These are phyloP conservation scores for Cassiopea andromeda DNA, from an alignment of 30 jellyfish, hydroid and myxozoan species.

Conservation along the genomic window DNA sequence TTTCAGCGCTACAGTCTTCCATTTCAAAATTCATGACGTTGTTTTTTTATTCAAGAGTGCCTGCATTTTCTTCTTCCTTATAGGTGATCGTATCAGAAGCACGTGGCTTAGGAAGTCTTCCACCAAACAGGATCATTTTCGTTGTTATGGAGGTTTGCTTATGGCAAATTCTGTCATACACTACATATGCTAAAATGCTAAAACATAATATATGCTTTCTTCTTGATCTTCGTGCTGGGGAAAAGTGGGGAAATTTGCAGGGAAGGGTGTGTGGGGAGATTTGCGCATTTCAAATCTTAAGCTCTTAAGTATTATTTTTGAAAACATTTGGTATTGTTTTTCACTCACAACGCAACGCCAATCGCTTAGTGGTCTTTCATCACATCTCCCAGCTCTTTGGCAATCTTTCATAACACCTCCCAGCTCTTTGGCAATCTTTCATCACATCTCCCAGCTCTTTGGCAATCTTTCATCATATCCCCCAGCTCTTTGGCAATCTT, in stretches of 20 bases:
- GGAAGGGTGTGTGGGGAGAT: too few species aligned
- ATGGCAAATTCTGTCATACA: neutral
- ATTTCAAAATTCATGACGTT: too few species aligned
- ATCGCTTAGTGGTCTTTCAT: neutral
- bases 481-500: neutral
- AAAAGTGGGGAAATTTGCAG: too few species aligned
- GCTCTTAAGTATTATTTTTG: too few species aligned
- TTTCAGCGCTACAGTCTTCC: too few species aligned
- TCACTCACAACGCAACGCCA: too few species aligned
- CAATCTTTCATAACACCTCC: too few species aligned
- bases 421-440: neutral
- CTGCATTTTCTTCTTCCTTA: neutral
- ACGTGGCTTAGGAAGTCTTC: constrained; percentile 73
- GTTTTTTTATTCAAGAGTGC: too few species aligned
- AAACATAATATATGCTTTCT: too few species aligned
- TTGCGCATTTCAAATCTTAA: too few species aligned
- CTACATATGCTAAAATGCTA: neutral
- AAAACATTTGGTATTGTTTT: neutral
- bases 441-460: neutral
- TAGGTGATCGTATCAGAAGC: constrained; percentile 95
- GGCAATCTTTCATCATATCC: too few species aligned
- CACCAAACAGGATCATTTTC: constrained; percentile 83
- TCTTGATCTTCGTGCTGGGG: too few species aligned
- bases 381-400: neutral
- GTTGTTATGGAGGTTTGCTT: constrained; percentile 97